A percentile compares a stretch with the other conserved stretches of the same genome.
Evolutionary conservation across 2,797 vertebrate genomes (phyloP).

Genomic region (Spheniscus humboldti): DNA sequence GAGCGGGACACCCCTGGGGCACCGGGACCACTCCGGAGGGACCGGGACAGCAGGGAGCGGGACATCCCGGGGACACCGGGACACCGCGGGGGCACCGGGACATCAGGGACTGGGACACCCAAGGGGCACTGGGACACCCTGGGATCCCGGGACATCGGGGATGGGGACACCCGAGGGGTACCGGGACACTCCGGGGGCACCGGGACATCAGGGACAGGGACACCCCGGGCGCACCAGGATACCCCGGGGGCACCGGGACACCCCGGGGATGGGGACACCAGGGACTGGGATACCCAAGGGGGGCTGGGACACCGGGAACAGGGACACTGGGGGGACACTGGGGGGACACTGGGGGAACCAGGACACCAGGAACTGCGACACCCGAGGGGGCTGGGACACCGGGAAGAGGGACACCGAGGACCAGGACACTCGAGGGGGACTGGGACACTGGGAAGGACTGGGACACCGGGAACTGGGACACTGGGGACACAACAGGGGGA

Average conservation of each 20-base stretch:
- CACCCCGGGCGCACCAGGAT: neutral
- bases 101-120: neutral
- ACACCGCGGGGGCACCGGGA: neutral
- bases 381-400: no score
- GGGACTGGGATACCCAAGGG: no score
- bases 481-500: neutral
- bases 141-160: neutral
- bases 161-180: neutral
- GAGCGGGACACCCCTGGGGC: neutral
- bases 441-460: neutral
- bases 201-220: neutral
- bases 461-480: neutral
- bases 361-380: neutral
- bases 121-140: no score
- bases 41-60: no score
- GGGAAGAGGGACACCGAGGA: no score
- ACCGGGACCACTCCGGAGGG: neutral
- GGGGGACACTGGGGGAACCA: no score
- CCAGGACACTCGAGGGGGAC: neutral
- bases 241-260: neutral
- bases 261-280: neutral
- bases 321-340: neutral
- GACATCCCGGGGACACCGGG: no score
- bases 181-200: neutral
- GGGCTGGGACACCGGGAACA: neutral